Conservation (phyloP, 2,888 invertebrate genomes). For the Amblyjoppa fuscipennis region DNA sequence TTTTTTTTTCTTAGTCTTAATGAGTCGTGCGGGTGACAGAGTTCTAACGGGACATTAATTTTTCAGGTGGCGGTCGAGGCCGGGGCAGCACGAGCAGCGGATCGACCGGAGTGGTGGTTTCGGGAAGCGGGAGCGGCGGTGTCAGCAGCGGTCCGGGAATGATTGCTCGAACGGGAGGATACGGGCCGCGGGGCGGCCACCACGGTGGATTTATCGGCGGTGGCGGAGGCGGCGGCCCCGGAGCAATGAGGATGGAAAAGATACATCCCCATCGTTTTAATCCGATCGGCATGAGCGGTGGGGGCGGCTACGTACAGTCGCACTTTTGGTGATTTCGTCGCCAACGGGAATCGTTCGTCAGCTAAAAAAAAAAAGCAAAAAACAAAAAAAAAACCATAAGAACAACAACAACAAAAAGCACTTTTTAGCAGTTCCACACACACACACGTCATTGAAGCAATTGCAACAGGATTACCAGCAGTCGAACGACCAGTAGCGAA, state of each 20-base stretch:
- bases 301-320: constrained; percentile 81
- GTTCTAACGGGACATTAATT: constrained; percentile 51
- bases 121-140: constrained; percentile 70
- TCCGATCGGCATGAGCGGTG: constrained; percentile 83
- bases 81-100: constrained; percentile 67
- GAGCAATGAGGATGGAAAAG: constrained; percentile 84
- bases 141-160: constrained; percentile 74
- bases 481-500: neutral
- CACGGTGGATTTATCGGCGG: constrained; percentile 81
- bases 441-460: constrained; percentile 39
- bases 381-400: constrained; percentile 1
- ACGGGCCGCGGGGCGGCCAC: constrained; percentile 81
- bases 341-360: constrained; percentile 46
- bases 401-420: constrained; percentile 25
- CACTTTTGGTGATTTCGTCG: constrained; percentile 83
- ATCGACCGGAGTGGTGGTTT: constrained; percentile 64
- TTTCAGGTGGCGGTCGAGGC: constrained; percentile 79
- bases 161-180: constrained; percentile 79
- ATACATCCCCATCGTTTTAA: constrained; percentile 84
- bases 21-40: constrained; percentile 9
- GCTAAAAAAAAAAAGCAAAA: constrained; percentile 6
- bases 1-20: constrained; percentile 19
- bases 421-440: constrained; percentile 28
- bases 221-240: constrained; percentile 79
- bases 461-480: neutral